Evolutionary conservation across 2,797 vertebrate genomes (phyloP).

Genomic region (Podargus strigoides): DNA sequence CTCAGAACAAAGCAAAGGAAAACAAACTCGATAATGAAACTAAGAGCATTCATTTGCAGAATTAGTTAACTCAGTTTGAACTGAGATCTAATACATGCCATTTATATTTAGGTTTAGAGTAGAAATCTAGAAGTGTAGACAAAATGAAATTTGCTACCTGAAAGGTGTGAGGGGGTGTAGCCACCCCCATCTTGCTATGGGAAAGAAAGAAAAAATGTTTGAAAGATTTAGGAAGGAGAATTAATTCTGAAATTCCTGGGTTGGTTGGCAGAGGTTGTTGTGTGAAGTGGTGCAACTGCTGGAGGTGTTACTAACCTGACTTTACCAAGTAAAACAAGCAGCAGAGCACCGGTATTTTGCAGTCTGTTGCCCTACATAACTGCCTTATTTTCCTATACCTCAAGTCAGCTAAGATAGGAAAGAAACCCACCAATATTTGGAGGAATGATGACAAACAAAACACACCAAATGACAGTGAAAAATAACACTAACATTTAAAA

Average conservation of each 20-base stretch:
- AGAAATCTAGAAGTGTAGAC: background rate
- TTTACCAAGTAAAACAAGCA: background rate
- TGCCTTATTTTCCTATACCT: background rate
- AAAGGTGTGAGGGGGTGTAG: background rate
- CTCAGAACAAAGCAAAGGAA: background rate
- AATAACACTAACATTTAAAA: background rate
- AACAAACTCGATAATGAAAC: background rate
- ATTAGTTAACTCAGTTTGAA: background rate
- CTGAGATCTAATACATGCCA: background rate
- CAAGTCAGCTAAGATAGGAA: background rate
- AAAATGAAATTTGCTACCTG: background rate
- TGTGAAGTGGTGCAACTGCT: background rate
- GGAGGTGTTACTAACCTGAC: background rate
- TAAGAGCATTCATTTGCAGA: background rate
- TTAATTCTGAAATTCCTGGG: background rate
- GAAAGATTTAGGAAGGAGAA: background rate
- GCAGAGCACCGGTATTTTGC: background rate
- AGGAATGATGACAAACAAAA: background rate
- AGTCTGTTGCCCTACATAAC: background rate
- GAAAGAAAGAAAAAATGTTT: background rate
- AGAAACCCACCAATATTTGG: background rate
- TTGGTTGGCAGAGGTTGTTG: background rate
- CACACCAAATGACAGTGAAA: background rate
- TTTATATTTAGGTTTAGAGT: background rate
- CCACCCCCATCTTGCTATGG: background rate